Evolutionary conservation across 1,140 invertebrate genomes (phyloP).

Genomic region (Heterodera schachtii): DNA sequence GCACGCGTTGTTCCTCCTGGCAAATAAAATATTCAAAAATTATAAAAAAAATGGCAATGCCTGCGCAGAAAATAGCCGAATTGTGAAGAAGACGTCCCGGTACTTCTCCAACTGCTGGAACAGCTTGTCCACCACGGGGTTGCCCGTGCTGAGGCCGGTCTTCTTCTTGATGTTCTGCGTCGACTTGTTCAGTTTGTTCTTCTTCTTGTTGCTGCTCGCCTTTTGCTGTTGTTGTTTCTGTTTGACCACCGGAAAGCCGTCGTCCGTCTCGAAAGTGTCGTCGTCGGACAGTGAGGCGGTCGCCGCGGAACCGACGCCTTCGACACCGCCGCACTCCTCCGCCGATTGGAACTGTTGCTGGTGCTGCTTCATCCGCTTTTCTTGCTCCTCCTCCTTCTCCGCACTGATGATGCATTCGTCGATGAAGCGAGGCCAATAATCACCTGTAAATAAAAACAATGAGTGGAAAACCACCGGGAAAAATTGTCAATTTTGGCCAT

Average conservation of each 20-base stretch:
- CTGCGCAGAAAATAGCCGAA: constrained; percentile 87
- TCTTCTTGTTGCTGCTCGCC: constrained; percentile 74
- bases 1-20: constrained; percentile 18
- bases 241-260: constrained; percentile 49
- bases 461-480: too few species aligned
- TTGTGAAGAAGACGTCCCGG: constrained; percentile 96
- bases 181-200: constrained; percentile 92
- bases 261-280: constrained; percentile 71
- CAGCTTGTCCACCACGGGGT: constrained; percentile 94
- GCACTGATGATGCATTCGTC: constrained; percentile 98
- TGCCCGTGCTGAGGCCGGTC: constrained; percentile 88
- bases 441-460: constrained; percentile 71
- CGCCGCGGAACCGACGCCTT: constrained; percentile 8
- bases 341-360: constrained; percentile 68
- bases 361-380: constrained; percentile 75
- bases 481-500: too few species aligned
- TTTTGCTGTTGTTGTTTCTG: constrained; percentile 42
- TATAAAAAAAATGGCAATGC: constrained; percentile 76
- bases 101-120: constrained; percentile 99
- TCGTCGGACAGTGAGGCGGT: constrained; percentile 67
- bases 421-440: constrained; percentile 99
- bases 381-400: constrained; percentile 82
- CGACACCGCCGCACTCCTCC: constrained; percentile 35
- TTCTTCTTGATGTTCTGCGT: constrained; percentile 81
- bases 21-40: too few species aligned